These are phyloP conservation scores for Platycheirus albimanus DNA, from an alignment of 2,888 invertebrate genomes.

Conservation along the genomic window DNA sequence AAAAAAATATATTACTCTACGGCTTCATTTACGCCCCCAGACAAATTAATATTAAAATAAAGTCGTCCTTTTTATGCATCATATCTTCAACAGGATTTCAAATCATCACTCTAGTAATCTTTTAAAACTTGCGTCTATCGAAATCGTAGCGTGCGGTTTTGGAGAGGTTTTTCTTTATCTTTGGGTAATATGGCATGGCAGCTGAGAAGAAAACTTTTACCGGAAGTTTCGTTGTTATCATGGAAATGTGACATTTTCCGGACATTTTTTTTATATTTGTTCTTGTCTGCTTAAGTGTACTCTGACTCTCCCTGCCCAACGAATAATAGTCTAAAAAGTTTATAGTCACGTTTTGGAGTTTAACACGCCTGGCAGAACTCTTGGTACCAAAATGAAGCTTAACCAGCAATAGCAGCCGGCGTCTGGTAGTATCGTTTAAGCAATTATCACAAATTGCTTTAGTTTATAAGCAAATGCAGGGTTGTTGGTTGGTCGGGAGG, in stretches of 20 bases:
- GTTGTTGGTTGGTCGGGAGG: not conserved
- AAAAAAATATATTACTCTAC: constrained; percentile 59
- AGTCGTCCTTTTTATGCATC: constrained; percentile 2
- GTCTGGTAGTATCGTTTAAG: constrained; percentile 69
- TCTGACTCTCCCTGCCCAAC: constrained; percentile 7
- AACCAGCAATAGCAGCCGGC: constrained; percentile 1
- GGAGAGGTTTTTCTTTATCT: constrained; percentile 12
- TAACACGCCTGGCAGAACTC: constrained; percentile 61
- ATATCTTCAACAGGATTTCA: not conserved
- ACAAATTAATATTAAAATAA: constrained; percentile 65
- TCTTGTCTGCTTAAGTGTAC: not conserved
- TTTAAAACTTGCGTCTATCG: constrained; percentile 56
- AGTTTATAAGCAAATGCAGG: constrained; percentile 5
- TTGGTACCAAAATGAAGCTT: constrained; percentile 25
- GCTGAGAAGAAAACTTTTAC: constrained; percentile 48
- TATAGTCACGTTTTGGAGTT: constrained; percentile 73
- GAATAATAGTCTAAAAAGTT: constrained; percentile 70
- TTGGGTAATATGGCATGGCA: constrained; percentile 32
- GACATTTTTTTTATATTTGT: constrained; percentile 18
- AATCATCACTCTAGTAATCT: constrained; percentile 24
- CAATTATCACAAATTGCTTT: constrained; percentile 71
- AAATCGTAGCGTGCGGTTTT: constrained; percentile 28
- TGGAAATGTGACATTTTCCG: constrained; percentile 69
- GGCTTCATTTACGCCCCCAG: constrained; percentile 25
- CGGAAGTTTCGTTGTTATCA: constrained; percentile 72